These are phyloP conservation scores for Epinephelus malabaricus DNA, from an alignment of 2,797 vertebrate species.

Conservation along the genomic window DNA sequence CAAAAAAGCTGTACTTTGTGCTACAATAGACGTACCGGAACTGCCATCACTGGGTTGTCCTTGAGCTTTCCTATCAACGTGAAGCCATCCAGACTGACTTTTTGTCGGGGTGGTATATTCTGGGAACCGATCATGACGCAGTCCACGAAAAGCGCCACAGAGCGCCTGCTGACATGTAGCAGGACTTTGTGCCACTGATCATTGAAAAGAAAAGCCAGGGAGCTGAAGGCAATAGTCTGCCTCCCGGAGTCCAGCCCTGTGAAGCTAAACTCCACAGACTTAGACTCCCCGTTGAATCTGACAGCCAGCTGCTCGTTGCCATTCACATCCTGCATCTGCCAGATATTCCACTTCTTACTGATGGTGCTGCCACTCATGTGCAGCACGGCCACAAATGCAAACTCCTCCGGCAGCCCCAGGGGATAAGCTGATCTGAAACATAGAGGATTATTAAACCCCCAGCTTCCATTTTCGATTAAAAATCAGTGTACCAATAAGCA, in stretches of 20 bases:
- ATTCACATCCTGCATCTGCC: conserved; percentile 90
- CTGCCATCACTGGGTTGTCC: conserved; percentile 87
- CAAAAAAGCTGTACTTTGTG: not conserved
- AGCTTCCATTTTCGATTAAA: not conserved
- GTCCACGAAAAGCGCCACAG: conserved; percentile 88
- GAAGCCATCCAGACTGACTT: conserved; percentile 87
- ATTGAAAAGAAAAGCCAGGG: conserved; percentile 88
- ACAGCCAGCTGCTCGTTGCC: conserved; percentile 90
- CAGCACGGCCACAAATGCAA: conserved; percentile 90
- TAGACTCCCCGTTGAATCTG: conserved; percentile 88
- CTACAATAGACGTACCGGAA: conserved; percentile 86
- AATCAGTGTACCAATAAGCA: not conserved
- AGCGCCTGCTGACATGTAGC: conserved; percentile 86
- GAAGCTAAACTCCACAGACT: conserved; percentile 90
- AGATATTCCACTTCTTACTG: conserved; percentile 91
- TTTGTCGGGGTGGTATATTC: conserved; percentile 82
- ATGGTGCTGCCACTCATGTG: conserved; percentile 89
- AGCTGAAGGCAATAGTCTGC: conserved; percentile 84
- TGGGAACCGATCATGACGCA: conserved; percentile 87
- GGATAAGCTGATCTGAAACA: conserved; percentile 89
- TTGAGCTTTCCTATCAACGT: conserved; percentile 91
- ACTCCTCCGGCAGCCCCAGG: conserved; percentile 89
- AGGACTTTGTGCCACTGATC: conserved; percentile 91
- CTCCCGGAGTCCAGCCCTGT: conserved; percentile 81
- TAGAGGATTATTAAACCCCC: not conserved